A percentile compares a stretch with the other conserved stretches of the same genome.
Evolutionary conservation across 2,888 invertebrate genomes (phyloP).

Genomic region (Galerucella pusilla): DNA sequence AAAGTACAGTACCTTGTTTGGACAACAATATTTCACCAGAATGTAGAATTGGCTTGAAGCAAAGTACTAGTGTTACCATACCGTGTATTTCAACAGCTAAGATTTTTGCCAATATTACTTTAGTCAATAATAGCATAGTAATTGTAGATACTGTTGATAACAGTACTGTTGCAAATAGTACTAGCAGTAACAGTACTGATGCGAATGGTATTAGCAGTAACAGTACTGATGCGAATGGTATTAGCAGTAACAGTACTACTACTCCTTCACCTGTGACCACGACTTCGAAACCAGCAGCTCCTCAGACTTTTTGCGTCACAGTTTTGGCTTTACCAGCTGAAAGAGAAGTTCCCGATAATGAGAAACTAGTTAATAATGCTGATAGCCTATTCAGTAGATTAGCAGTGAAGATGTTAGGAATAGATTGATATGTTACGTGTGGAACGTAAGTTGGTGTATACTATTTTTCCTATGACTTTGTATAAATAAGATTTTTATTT

Average conservation of each 20-base stretch:
- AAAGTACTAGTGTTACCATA: constrained; percentile 53
- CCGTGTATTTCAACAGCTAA: constrained; percentile 59
- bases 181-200: constrained; percentile 24
- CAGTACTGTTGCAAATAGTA: constrained; percentile 36
- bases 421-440: constrained; percentile 30
- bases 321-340: constrained; percentile 56
- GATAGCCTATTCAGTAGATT: constrained; percentile 51
- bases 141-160: constrained; percentile 37
- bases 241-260: constrained; percentile 28
- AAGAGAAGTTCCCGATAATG: constrained; percentile 52
- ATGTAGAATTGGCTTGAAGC: constrained; percentile 52
- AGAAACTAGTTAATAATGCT: constrained; percentile 47
- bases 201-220: constrained; percentile 23
- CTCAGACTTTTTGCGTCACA: constrained; percentile 56
- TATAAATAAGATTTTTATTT: no score
- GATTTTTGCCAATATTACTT: constrained; percentile 52
- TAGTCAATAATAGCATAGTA: constrained; percentile 53
- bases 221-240: constrained; percentile 1
- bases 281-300: constrained; percentile 32
- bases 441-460: neutral
- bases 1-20: constrained; percentile 58
- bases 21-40: constrained; percentile 55
- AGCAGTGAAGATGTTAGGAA: constrained; percentile 50
- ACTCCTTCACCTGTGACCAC: constrained; percentile 29
- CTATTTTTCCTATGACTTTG: no score